phyloP scores from a whole-genome alignment of 2,888 invertebrate genomes.

The Caenorhabditis japonica region DNA sequence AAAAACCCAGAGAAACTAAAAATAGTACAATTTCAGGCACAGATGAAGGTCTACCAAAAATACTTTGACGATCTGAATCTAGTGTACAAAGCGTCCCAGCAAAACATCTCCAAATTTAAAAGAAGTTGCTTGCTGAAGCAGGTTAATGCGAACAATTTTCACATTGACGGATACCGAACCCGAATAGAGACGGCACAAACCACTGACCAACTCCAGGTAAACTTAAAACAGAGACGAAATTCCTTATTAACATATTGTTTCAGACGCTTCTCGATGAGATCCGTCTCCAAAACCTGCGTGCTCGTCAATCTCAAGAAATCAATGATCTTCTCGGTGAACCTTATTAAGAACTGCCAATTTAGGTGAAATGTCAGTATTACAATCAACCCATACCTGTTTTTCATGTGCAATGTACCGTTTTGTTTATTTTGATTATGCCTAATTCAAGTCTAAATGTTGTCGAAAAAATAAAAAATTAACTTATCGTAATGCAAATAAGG shows the following conservation, averaged over 20 bases:
- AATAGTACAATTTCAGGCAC: too few species aligned
- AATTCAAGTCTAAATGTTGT: too few species aligned
- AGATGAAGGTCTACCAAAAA: conserved; percentile 14
- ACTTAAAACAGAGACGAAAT: neutral
- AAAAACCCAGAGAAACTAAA: neutral
- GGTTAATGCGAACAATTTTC: conserved; percentile 9
- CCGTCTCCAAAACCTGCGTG: neutral
- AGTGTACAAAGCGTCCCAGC: conserved; percentile 1
- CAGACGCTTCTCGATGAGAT: conserved; percentile 20
- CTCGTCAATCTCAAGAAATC: conserved; percentile 20
- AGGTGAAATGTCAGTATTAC: neutral
- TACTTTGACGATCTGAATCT: conserved; percentile 21
- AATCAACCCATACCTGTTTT: neutral
- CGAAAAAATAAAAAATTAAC: too few species aligned
- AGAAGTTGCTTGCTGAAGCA: neutral
- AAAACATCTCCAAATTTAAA: conserved; percentile 9
- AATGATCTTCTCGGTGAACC: conserved; percentile 1
- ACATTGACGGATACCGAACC: conserved; percentile 3
- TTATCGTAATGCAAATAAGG: too few species aligned
- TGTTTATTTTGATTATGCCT: neutral
- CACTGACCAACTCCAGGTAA: conserved; percentile 15
- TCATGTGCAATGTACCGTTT: neutral
- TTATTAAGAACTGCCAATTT: neutral
- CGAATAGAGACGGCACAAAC: conserved; percentile 10
- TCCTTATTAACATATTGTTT: neutral